Percentiles rank a stretch among this genome's conserved stretches.
These are phyloP conservation scores for Brachylomia viminalis DNA, from an alignment of 2,888 invertebrate genomes.

Conservation along the genomic window DNA sequence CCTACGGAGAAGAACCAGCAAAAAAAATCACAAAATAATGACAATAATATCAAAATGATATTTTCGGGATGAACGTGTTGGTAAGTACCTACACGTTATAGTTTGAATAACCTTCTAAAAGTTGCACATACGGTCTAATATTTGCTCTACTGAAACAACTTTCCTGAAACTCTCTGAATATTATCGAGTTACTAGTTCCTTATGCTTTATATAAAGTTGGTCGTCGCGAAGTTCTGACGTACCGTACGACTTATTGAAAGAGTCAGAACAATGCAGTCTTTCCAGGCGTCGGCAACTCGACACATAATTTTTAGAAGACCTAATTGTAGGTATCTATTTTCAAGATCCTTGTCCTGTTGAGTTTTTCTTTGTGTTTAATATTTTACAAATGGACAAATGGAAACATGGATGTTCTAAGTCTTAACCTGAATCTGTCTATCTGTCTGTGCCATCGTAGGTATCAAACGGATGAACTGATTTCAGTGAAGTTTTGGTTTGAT, in stretches of 20 bases:
- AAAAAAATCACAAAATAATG: neutral
- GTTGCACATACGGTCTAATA: neutral
- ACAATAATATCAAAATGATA: neutral
- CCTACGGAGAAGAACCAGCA: neutral
- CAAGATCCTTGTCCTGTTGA: too few species aligned
- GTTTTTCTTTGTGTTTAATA: too few species aligned
- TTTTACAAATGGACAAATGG: too few species aligned
- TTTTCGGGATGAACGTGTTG: neutral
- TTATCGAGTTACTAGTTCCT: conserved; percentile 39
- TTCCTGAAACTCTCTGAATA: conserved; percentile 15
- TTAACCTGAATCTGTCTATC: too few species aligned
- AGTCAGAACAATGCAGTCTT: conserved; percentile 14
- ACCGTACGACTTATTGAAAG: conserved; percentile 7
- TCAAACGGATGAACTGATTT: too few species aligned
- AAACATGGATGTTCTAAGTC: too few species aligned
- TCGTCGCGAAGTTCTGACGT: conserved; percentile 16
- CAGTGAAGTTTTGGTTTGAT: neutral
- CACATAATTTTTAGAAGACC: too few species aligned
- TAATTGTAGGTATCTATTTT: too few species aligned
- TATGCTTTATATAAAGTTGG: conserved; percentile 16
- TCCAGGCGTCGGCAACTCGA: neutral
- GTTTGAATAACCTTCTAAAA: conserved; percentile 29
- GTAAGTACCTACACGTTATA: too few species aligned
- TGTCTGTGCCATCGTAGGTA: too few species aligned
- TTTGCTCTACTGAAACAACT: conserved; percentile 29